Base-by-base conservation (phyloP, 2,797 vertebrate species). In the Myripristis jacobus region DNA sequence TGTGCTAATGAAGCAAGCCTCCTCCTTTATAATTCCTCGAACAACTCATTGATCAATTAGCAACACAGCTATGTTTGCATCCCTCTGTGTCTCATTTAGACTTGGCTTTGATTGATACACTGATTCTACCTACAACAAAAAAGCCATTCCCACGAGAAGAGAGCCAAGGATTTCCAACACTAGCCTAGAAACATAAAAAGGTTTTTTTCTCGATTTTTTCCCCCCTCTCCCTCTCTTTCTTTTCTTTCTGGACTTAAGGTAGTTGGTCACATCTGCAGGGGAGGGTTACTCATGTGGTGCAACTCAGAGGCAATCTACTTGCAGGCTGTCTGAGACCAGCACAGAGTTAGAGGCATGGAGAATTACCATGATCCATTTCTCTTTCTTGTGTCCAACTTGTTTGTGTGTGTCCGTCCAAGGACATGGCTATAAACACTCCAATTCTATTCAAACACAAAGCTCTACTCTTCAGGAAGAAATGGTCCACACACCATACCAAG, bases 11-110 rank as follows among this genome's bases (percentile, higher is more conserved):
- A 94, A 82, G 87, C 82, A 47, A 81, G 69, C 81, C 82, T 88
- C 87, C 60, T 89, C 72, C 81, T 29, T 77, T 88, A 90, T 92
- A 94, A 93, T 92, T 94, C 92, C 92, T 87, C 16, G 77, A 91
- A 94, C 92, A 92, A 92, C 87, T 80, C 84, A 88, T 91, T 75
- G 91, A 94, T 94, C 81, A 94, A 92, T 94, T 92, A 90, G 81
- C 80, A 92, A 89, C 90, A 91, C 59, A 3, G 82, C 83, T 88
- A 84, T 24, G 70, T 84, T 81, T 75, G 82, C 85, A 77, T 93
- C 81, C 92, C 92, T 91, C 91, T 89, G 92, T 91, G 92, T 93
- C 93, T 94, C 89, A 92, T 94, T 94, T 94, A 93, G 84, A 89
- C 82, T 84, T 79, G 5, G 61, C 88, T 93, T 92, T 92, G 91